Base-by-base conservation (phyloP, 2,797 vertebrate species). In the Clarias fuscus region DNA sequence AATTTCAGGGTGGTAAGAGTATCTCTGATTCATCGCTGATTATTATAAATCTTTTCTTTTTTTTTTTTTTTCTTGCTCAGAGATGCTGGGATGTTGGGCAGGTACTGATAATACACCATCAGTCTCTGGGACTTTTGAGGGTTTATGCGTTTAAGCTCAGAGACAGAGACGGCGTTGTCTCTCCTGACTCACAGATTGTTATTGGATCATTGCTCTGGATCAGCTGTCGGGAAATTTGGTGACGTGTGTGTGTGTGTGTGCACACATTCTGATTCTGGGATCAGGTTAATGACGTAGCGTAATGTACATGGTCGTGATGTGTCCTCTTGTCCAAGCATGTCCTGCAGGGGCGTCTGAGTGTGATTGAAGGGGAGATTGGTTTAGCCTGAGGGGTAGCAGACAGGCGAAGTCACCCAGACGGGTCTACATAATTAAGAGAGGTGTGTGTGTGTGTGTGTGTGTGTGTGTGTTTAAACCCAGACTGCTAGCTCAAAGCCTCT, bases 381-480 rank as follows among this genome's bases (percentile, higher is more conserved):
- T 83, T 75, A n/a, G 71, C 85, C 80, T 20, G 71, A 82, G 80
- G 79, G 80, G 30, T 48, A 30, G 17, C 71, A 76, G 80, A 83
- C 85, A 64, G 80, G 53, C 53, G 56, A 22, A 83, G 65, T 77
- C 80, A 83, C 17, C 62, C 80, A 43, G 64, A 17, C 14, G 40
- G 70, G 68, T 82, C 87, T 85, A 82, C 84, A 67, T 85, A 87
- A 70, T 77, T 33, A 17, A 11, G 17, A 0, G 10, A 0, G 10
- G 70, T 82, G 27, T 78, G 61, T 79, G 83, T 73, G 48, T 86
- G 53, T 86, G 86, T 61, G 81, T 64, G 30, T 58, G 84, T 86
- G 37, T 67, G 37, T 56, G 53, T 59, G 62, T 83, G 18, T 61
- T 67, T 30, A 33, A 65, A 76, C 67, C 59, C 24, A 80, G 59